Conservation (phyloP, 2,113 vertebrate species). For the Hystrix cristata region DNA sequence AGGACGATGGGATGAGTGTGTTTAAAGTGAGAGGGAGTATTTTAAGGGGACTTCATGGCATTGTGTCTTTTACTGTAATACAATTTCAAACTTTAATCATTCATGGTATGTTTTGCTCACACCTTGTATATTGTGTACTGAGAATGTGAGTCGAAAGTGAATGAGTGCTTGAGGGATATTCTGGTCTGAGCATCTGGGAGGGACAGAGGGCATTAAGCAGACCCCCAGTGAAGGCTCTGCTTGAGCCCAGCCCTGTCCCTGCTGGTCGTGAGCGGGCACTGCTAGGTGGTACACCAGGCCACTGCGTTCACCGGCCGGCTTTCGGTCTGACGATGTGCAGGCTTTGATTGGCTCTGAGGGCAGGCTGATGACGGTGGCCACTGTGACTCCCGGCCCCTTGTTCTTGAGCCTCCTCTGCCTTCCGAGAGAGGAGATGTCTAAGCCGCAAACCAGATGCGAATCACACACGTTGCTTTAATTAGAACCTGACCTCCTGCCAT, state of each 20-base stretch:
- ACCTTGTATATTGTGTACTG: neutral
- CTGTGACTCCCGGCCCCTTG: no score
- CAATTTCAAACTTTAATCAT: neutral
- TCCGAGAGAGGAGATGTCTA: neutral
- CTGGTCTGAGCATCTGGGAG: neutral
- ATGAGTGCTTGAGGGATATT: no score
- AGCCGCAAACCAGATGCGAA: neutral
- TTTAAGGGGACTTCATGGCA: neutral
- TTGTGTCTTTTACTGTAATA: neutral
- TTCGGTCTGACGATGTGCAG: fast-evolving
- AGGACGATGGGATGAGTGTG: neutral
- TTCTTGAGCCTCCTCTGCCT: neutral
- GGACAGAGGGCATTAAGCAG: neutral
- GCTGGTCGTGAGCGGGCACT: neutral
- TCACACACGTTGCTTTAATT: neutral
- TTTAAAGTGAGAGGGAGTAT: neutral
- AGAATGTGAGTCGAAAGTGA: neutral
- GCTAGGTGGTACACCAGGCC: neutral
- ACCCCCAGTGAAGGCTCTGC: neutral
- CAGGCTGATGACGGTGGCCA: fast-evolving
- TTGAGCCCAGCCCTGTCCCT: neutral
- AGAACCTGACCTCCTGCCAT: neutral
- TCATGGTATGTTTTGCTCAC: neutral
- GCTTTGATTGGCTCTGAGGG: fast-evolving
- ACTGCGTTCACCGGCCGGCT: fast-evolving